Conservation (phyloP, 2,888 invertebrate genomes). For the Biston betularia region DNA sequence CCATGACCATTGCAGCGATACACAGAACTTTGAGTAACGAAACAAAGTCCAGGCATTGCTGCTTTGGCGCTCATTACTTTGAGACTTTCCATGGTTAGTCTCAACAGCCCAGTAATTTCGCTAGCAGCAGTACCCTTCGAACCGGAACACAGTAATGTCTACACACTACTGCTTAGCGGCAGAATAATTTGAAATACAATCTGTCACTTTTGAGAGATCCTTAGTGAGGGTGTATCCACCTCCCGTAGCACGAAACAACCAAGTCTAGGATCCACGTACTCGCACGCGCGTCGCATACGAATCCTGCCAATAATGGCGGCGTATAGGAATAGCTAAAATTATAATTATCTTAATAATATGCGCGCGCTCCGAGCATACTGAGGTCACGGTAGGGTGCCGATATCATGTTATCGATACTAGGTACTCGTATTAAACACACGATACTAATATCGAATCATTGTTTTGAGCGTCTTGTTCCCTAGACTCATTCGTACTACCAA, state of each 20-base stretch:
- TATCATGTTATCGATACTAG: not conserved
- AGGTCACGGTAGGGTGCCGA: conserved; percentile 4
- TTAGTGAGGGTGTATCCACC: conserved; percentile 19
- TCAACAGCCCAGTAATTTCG: no score
- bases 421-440: not conserved
- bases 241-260: conserved; percentile 29
- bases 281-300: conserved; percentile 51
- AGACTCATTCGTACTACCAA: no score
- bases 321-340: conserved; percentile 50
- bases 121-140: no score
- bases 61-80: no score
- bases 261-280: conserved; percentile 46
- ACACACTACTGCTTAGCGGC: no score
- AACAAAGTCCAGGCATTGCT: no score
- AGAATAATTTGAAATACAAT: no score
- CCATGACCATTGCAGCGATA: no score
- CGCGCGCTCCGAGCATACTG: conserved; percentile 37
- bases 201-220: not conserved
- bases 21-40: no score
- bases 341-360: conserved; percentile 54
- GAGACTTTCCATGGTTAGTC: no score
- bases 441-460: not conserved
- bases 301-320: conserved; percentile 46
- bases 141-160: no score
- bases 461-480: no score